A percentile compares a stretch with the other conserved stretches of the same genome.
phyloP scores from a whole-genome alignment of 2,797 vertebrate species.

The Pogonophryne albipinna region DNA sequence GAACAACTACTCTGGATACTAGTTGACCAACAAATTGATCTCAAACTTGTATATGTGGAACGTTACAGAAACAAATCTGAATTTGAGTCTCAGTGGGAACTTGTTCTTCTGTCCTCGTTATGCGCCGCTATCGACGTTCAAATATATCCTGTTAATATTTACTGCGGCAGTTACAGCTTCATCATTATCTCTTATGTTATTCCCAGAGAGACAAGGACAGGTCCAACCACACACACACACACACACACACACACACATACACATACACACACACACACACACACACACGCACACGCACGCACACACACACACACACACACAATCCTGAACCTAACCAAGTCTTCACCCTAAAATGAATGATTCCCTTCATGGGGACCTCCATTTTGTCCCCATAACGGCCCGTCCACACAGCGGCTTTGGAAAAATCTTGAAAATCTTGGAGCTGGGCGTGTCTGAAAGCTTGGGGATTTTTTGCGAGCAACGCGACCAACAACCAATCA shows the following conservation, averaged over 20 bases:
- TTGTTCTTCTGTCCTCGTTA: background rate
- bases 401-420: too few relatives aligned
- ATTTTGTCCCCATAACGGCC: too few relatives aligned
- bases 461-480: too few relatives aligned
- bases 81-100: background rate
- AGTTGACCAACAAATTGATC: background rate
- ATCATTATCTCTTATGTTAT: constrained; percentile 27
- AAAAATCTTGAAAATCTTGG: too few relatives aligned
- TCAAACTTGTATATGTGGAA: background rate
- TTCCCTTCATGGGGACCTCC: too few relatives aligned
- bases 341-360: too few relatives aligned
- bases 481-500: too few relatives aligned
- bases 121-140: constrained; percentile 17
- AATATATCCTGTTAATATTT: constrained; percentile 36
- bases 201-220: constrained; percentile 37
- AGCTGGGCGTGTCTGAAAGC: too few relatives aligned
- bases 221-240: constrained; percentile 13
- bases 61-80: background rate
- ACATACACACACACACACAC: constrained; percentile 24
- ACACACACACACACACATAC: constrained; percentile 24
- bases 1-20: too few relatives aligned
- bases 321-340: too few relatives aligned
- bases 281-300: constrained; percentile 19
- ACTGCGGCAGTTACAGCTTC: background rate
- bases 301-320: too few relatives aligned